Percentiles rank a stretch among this genome's conserved stretches.
These are phyloP conservation scores for Periophthalmus magnuspinnatus DNA, from an alignment of 2,797 vertebrate genomes.

Conservation along the genomic window DNA sequence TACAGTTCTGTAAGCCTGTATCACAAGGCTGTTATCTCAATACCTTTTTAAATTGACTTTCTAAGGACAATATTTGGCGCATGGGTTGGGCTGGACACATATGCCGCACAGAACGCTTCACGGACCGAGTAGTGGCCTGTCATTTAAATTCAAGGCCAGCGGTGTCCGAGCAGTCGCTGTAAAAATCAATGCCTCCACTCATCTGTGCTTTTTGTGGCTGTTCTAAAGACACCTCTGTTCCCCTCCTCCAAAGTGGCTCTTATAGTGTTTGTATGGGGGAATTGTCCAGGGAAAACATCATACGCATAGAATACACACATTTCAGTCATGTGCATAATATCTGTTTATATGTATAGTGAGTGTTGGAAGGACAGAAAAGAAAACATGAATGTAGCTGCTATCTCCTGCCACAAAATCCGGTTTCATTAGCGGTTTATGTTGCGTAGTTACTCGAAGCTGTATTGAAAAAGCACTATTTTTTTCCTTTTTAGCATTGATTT, in stretches of 20 bases:
- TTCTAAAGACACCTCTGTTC: slow-evolving; percentile 42
- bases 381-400: neutral
- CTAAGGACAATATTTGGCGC: no score
- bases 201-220: slow-evolving; percentile 58
- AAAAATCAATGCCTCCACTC: slow-evolving; percentile 67
- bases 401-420: no score
- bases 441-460: neutral
- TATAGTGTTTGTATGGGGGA: slow-evolving; percentile 26
- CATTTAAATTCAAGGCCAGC: slow-evolving; percentile 73
- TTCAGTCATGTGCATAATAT: slow-evolving; percentile 1
- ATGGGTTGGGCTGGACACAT: no score
- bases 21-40: no score
- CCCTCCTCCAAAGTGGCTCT: slow-evolving; percentile 12
- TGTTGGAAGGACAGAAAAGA: neutral
- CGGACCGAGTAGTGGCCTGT: slow-evolving; percentile 45
- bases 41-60: no score
- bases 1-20: no score
- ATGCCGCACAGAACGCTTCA: neutral
- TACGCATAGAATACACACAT: slow-evolving; percentile 24
- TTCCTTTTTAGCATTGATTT: neutral
- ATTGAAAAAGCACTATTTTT: neutral
- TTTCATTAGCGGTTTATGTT: slow-evolving; percentile 2
- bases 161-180: slow-evolving; percentile 55
- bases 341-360: neutral
- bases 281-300: slow-evolving; percentile 23